Base-by-base conservation (phyloP, 1,140 invertebrate genomes). In the Dysdera silvatica region DNA sequence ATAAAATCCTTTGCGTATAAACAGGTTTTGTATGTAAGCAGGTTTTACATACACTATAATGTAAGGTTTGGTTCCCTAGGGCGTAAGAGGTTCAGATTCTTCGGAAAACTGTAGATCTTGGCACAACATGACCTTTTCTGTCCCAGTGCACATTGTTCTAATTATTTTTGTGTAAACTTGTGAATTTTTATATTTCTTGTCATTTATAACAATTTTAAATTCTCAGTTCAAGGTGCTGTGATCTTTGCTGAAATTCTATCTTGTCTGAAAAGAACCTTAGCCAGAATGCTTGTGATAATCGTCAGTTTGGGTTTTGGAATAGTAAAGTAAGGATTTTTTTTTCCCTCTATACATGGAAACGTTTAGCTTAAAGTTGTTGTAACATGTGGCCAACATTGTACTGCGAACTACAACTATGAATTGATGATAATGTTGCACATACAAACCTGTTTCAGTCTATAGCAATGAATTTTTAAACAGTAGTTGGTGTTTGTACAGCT, bases 261-360 rank as follows among this genome's bases (percentile, higher is more conserved):
- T 0, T 90, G 87, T 73, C 83, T 87, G 1, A 97, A 96, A 78
- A 76, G 91, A 60, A 90, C 91, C 1, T 77, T 96, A 47, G 89
- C 93, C 3, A 80, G 93, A 66, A 93, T 95, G 84, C 77, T 97
- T 18, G 89, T 97, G 49, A 88, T 97, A 29, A 93, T 95, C 60
- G 91, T 95, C 55, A 91, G 89, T 67, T 79, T 95, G 45, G 93
- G 93, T 41, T 96, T 93, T 80, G 93, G 93, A 32, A 94, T 96
- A 71, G 91, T 95, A 65, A 96, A 95, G 88, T 90, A 75, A 81
- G 83, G 82, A 40, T 28, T 48, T 31, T 54, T 2, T 47, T 29
- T 23, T 18, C 35, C 60, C 28, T 63, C 31, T 41, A 4, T 1
- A 5, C 52, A 24, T 67, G 24, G n/a, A 24, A 43, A 35, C n/a